Percentiles rank a stretch among this genome's conserved stretches.
Conservation (phyloP, 2,113 vertebrate species). For the Kobus ellipsiprymnus region DNA sequence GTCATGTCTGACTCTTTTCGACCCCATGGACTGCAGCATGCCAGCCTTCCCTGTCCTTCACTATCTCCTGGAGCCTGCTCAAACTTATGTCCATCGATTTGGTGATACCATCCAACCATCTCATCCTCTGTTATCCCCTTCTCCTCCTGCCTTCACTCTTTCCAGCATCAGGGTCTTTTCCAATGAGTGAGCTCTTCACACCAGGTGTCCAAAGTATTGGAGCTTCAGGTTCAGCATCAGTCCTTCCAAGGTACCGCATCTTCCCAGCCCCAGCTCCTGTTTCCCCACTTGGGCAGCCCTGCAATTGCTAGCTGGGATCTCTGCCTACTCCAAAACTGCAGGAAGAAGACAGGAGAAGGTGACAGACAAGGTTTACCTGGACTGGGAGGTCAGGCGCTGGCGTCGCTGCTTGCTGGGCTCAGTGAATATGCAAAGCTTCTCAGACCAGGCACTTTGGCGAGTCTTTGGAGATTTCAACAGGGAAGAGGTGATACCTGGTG, state of each 20-base stretch:
- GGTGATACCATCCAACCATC: not conserved
- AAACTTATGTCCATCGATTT: not conserved
- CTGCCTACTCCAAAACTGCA: not conserved
- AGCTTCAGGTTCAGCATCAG: not conserved
- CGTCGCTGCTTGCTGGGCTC: accelerated
- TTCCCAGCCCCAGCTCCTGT: not conserved
- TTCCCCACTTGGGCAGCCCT: accelerated
- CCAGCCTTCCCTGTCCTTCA: not conserved
- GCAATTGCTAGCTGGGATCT: not conserved
- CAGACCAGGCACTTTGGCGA: accelerated
- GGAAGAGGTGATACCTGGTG: not conserved
- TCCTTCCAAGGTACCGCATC: not conserved
- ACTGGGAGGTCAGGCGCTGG: not conserved
- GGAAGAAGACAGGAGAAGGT: not conserved
- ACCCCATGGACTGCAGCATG: not conserved
- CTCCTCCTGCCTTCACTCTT: not conserved
- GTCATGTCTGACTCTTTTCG: not conserved
- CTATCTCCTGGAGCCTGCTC: not conserved
- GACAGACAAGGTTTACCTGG: not conserved
- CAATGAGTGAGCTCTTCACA: not conserved
- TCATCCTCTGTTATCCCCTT: not conserved
- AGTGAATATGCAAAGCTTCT: not conserved
- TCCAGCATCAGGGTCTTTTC: not conserved
- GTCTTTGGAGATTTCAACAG: not conserved
- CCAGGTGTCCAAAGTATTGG: not conserved